Percentiles rank a stretch among this genome's conserved stretches.
Evolutionary conservation across 2,113 vertebrate species (phyloP).

Genomic region (Philantomba maxwellii): DNA sequence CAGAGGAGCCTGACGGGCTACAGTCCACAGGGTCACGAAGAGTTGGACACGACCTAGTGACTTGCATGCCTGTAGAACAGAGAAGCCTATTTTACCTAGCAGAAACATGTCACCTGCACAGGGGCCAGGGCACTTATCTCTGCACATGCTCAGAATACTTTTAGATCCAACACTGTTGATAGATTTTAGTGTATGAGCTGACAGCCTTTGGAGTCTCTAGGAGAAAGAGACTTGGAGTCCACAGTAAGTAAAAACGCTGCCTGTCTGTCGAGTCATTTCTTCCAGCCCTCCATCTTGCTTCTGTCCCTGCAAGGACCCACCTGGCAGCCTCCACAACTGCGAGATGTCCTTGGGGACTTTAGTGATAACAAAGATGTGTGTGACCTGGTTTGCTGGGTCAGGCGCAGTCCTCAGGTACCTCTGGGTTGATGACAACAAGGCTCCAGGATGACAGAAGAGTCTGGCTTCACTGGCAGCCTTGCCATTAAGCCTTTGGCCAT

Average conservation of each 20-base stretch:
- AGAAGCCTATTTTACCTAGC: background rate
- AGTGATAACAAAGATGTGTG: background rate
- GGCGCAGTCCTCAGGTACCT: background rate
- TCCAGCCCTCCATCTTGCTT: background rate
- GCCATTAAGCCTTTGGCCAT: background rate
- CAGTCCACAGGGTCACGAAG: rapidly evolving
- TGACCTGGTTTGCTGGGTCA: background rate
- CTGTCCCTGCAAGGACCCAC: background rate
- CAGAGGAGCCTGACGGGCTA: background rate
- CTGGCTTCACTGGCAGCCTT: background rate
- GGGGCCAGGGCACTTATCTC: background rate
- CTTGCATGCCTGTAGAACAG: background rate
- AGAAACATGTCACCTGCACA: background rate
- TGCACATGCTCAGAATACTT: background rate
- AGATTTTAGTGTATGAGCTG: background rate
- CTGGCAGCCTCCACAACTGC: background rate
- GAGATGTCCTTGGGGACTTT: background rate
- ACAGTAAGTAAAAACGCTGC: background rate
- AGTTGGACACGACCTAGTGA: background rate
- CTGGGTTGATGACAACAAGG: background rate
- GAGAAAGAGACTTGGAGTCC: background rate
- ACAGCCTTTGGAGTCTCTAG: background rate
- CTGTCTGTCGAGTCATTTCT: background rate
- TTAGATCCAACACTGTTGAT: background rate
- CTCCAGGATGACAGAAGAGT: background rate